Conservation (phyloP, 2,113 vertebrate genomes). For the Suricata suricatta region DNA sequence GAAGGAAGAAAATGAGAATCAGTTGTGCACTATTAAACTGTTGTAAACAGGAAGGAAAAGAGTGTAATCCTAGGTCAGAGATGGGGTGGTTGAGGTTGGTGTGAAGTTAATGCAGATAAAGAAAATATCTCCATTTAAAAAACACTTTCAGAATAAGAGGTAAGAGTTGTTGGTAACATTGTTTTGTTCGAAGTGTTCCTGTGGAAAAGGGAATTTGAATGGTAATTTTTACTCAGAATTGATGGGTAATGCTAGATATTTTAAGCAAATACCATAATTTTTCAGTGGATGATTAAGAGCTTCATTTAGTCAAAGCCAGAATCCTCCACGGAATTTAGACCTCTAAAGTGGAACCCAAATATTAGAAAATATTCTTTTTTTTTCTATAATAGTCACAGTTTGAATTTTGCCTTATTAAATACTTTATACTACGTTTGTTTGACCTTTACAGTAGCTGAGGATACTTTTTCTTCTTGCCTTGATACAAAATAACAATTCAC, state of each 20-base stretch:
- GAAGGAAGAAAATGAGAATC: slow-evolving; percentile 28
- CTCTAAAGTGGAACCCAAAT: not conserved
- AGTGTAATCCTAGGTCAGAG: slow-evolving; percentile 23
- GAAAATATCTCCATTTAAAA: not conserved
- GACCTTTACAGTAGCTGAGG: not conserved
- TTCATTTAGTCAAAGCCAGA: not conserved
- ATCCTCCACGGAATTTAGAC: not conserved
- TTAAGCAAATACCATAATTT: not conserved
- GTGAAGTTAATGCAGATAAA: not conserved
- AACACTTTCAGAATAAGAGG: not conserved
- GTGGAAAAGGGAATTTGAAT: not conserved
- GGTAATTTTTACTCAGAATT: not conserved
- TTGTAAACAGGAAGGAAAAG: slow-evolving; percentile 13
- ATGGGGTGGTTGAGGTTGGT: not conserved
- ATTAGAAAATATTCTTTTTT: not conserved
- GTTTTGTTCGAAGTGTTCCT: not conserved
- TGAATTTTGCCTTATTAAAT: not conserved
- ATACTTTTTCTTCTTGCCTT: slow-evolving; percentile 11
- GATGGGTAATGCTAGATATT: not conserved
- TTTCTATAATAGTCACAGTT: not conserved
- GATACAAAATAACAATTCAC: not conserved
- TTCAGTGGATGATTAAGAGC: not conserved
- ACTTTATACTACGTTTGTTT: not conserved
- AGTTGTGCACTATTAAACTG: not conserved
- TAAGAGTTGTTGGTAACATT: not conserved